Conservation (phyloP, 1,140 invertebrate species). For the Hormaphis cornu region DNA sequence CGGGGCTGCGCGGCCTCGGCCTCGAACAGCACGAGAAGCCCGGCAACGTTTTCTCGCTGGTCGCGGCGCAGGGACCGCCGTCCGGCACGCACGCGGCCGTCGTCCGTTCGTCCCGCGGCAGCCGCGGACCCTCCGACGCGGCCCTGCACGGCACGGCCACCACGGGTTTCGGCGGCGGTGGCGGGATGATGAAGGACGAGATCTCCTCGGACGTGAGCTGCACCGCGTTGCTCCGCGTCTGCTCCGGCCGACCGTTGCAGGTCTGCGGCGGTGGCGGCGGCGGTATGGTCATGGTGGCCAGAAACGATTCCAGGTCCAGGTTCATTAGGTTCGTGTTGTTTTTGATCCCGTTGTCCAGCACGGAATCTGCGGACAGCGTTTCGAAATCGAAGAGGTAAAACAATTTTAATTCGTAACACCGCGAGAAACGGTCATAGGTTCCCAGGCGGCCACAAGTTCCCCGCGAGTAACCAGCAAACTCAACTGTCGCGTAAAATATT, state of each 20-base stretch:
- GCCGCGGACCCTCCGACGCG: too few relatives aligned
- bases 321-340: slow-evolving; percentile 36
- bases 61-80: background rate
- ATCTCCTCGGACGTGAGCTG: slow-evolving; percentile 71
- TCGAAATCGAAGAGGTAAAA: too few relatives aligned
- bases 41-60: slow-evolving; percentile 2
- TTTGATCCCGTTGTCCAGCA: slow-evolving; percentile 15
- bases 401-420: too few relatives aligned
- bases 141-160: background rate
- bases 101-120: background rate
- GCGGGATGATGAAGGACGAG: slow-evolving; percentile 69
- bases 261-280: slow-evolving; percentile 55
- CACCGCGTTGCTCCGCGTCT: slow-evolving; percentile 55
- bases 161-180: slow-evolving; percentile 50
- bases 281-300: slow-evolving; percentile 70
- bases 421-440: too few relatives aligned
- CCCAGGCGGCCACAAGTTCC: too few relatives aligned
- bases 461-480: too few relatives aligned
- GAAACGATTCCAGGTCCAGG: slow-evolving; percentile 63
- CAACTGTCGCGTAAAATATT: too few relatives aligned
- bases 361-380: background rate
- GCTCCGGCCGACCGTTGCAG: slow-evolving; percentile 42
- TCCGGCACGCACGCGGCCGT: too few relatives aligned
- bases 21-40: slow-evolving; percentile 36
- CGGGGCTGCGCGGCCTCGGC: slow-evolving; percentile 33